Conservation (phyloP, 2,888 invertebrate species). For the Macrophya alboannulata region DNA sequence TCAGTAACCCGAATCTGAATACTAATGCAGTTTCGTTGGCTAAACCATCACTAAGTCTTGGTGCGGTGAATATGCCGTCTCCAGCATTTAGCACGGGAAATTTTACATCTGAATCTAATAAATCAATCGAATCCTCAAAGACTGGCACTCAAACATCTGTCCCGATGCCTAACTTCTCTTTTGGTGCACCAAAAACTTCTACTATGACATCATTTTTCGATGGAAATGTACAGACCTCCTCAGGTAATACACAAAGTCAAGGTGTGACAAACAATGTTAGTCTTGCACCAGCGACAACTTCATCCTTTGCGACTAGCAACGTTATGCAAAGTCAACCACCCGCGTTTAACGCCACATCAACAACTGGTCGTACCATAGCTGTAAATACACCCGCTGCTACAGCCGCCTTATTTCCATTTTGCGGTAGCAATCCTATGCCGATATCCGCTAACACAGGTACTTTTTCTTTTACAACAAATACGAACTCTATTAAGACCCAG, state of each 20-base stretch:
- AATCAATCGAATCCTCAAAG: constrained; percentile 1
- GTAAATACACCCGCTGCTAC: background rate
- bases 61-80: background rate
- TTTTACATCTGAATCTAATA: background rate
- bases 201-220: background rate
- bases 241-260: constrained; percentile 19
- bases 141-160: constrained; percentile 2
- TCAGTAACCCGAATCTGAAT: background rate
- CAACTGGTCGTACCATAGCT: background rate
- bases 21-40: background rate
- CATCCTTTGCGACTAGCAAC: background rate
- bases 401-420: background rate
- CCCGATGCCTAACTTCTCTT: constrained; percentile 41
- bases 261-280: background rate
- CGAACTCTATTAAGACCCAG: background rate
- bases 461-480: constrained; percentile 7
- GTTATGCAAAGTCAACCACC: background rate
- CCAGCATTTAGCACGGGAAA: background rate
- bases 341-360: constrained; percentile 9
- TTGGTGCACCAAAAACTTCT: constrained; percentile 7
- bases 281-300: background rate
- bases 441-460: constrained; percentile 12
- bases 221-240: background rate
- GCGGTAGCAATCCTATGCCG: background rate
- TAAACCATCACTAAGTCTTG: background rate